phyloP scores from a whole-genome alignment of 2,797 vertebrate genomes.

The Cichlasoma orientale region DNA sequence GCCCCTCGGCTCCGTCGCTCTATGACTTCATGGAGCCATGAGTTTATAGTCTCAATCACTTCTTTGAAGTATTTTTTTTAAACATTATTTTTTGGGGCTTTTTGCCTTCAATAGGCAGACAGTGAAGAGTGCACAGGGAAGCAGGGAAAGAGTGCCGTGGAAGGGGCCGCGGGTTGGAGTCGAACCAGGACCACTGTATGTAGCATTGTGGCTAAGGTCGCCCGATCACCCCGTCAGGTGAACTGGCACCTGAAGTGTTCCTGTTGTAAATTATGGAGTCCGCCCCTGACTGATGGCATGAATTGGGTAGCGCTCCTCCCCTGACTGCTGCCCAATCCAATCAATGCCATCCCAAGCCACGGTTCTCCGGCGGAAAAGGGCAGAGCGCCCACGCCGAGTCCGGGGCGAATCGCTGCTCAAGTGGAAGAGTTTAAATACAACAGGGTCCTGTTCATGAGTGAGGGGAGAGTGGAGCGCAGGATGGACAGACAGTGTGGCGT shows the following conservation, averaged over 20 bases:
- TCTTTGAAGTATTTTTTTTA: neutral
- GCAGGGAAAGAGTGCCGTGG: accelerated
- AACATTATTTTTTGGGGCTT: neutral
- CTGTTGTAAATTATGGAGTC: no score
- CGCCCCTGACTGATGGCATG: no score
- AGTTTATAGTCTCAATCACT: neutral
- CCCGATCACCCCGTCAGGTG: neutral
- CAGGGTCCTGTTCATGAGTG: neutral
- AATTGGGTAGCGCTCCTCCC: no score
- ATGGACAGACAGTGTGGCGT: no score
- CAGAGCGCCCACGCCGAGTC: neutral
- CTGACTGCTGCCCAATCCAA: neutral
- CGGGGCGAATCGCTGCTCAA: neutral
- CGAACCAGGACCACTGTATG: neutral
- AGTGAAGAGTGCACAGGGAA: neutral
- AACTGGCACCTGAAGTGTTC: neutral
- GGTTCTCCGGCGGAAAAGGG: neutral
- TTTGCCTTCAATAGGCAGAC: neutral
- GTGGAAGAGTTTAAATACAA: neutral
- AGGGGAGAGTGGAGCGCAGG: no score
- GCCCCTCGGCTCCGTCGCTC: neutral
- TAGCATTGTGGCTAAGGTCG: no score
- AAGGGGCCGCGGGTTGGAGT: neutral
- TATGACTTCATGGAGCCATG: neutral
- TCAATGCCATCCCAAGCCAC: neutral